These are phyloP conservation scores for Pachyseris speciosa DNA, from an alignment of 64 coral and sea anemone genomes.

Conservation along the genomic window DNA sequence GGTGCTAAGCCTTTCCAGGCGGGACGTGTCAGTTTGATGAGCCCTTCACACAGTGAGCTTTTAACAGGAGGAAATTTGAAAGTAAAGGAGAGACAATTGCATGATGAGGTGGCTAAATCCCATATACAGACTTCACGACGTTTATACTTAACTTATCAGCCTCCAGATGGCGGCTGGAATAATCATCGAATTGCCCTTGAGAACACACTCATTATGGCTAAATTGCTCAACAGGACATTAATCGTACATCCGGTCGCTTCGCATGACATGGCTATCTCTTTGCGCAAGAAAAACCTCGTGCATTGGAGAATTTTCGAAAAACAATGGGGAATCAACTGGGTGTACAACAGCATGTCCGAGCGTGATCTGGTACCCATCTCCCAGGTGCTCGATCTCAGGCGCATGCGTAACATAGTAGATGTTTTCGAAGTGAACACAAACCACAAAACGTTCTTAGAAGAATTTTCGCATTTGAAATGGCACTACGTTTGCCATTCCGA, in stretches of 20 bases:
- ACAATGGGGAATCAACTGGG: slow-evolving; percentile 50
- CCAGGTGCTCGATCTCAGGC: slow-evolving; percentile 20
- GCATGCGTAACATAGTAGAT: slow-evolving; percentile 3
- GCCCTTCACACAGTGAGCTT: background rate
- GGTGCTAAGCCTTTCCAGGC: background rate
- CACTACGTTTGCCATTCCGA: slow-evolving; percentile 35
- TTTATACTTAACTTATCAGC: slow-evolving; percentile 64
- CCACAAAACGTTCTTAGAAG: slow-evolving; percentile 16
- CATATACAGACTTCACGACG: slow-evolving; percentile 24
- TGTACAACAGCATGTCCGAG: slow-evolving; percentile 31
- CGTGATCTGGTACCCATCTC: slow-evolving; percentile 46
- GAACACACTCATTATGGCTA: slow-evolving; percentile 56
- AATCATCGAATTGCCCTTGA: slow-evolving; percentile 61
- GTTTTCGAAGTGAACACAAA: slow-evolving; percentile 41
- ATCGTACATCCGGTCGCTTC: slow-evolving; percentile 51
- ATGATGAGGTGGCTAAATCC: slow-evolving; percentile 44
- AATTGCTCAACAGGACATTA: slow-evolving; percentile 46
- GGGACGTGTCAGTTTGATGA: background rate
- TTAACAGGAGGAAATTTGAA: background rate
- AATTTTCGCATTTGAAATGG: slow-evolving; percentile 51
- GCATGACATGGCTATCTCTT: slow-evolving; percentile 12
- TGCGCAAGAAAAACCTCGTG: slow-evolving; percentile 21
- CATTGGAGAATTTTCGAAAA: slow-evolving; percentile 41
- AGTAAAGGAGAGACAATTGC: background rate
- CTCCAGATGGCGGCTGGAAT: slow-evolving; percentile 65